Evolutionary conservation across 2,888 invertebrate species (phyloP), one percentile per base, ranked within the genome.

Genomic region (Conchocele bisecta): DNA sequence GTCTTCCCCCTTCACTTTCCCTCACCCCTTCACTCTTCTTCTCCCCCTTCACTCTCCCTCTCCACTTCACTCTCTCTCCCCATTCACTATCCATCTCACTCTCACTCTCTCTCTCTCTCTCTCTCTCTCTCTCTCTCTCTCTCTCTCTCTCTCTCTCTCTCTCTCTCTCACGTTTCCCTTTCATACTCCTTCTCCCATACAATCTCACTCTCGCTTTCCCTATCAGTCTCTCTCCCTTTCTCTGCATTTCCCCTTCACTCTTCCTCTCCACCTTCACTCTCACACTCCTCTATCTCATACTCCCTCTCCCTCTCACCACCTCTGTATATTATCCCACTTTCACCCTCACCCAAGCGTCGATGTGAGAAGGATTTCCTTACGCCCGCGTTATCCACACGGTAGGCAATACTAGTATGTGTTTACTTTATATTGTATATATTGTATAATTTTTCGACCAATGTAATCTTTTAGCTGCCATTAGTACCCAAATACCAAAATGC

Each of bases 231-330:
- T 42, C 37, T 29, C 58, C 39, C 35, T 39, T 29, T 31, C 57
- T 37, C 48, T 35, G 28, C 39, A 17, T 57, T 37, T 24, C 31
- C 50, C 57, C 48, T 50, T 46, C 51, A 29, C 51, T 29, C 42
- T 51, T 26, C 31, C 57, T 57, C 39, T 28, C 46, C 51, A n/a
- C 33, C 24, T 41, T 28, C 2, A 2, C 15, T 20, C 44, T 22
- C 17, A 17, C 22, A 7, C 35, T 3, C 22, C 41, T 29, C 31
- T 20, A 13, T 22, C 58, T 39, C 31, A 28, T 31, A 20, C 59
- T 31, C 37, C 41, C n/a, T 33, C 24, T 37, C 37, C 31, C 44
- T 56, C 65, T 68, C 29, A 17, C 24, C 29, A 22, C 17, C 20
- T 37, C 33, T 46, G n/a, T n/a, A n/a, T n/a, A n/a, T n/a, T n/a